Percentiles rank a stretch among this genome's conserved stretches.
Conservation (phyloP, 2,113 vertebrate species). For the Zosterops japonicus region DNA sequence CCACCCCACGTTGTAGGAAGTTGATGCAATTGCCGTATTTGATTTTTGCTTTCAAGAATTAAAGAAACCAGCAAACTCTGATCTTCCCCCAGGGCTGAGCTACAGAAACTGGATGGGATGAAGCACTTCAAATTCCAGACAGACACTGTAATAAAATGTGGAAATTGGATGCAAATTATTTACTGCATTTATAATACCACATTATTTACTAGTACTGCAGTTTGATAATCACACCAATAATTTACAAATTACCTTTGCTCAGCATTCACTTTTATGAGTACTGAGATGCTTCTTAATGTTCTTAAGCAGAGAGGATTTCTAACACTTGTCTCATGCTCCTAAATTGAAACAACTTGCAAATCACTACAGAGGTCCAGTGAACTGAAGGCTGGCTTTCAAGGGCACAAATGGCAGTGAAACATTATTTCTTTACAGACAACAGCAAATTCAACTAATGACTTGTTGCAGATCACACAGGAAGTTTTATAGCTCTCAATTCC, state of each 20-base stretch:
- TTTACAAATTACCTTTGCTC: constrained; percentile 43
- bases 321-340: not conserved
- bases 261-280: not conserved
- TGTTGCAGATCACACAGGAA: not conserved
- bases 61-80: not conserved
- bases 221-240: constrained; percentile 26
- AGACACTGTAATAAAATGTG: not conserved
- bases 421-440: not conserved
- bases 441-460: not conserved
- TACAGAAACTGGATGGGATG: not conserved
- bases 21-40: not conserved
- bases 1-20: not conserved
- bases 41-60: not conserved
- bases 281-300: not conserved
- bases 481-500: not conserved
- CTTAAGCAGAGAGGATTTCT: not conserved
- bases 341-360: not conserved
- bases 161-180: constrained; percentile 37
- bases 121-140: constrained; percentile 5
- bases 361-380: not conserved
- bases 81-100: not conserved
- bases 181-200: not conserved
- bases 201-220: constrained; percentile 32
- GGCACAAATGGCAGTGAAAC: not conserved
- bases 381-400: not conserved